Evolutionary conservation across 1,140 invertebrate genomes (phyloP), one percentile per base, ranked within the genome.

Genomic region (Drosophila funebris): DNA sequence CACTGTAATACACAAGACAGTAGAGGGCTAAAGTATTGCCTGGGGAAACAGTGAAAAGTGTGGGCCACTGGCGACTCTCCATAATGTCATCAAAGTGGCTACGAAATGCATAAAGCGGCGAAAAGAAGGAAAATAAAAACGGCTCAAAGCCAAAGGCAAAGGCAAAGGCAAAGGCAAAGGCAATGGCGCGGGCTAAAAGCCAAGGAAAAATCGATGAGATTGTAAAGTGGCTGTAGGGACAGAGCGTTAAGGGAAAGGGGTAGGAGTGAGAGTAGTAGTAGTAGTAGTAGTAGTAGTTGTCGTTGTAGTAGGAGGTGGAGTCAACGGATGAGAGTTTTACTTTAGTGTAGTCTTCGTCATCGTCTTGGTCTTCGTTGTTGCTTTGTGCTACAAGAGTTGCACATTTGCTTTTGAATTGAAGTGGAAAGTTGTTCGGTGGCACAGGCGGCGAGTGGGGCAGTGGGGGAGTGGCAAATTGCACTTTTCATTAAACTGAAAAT

Each of bases 41-140:
- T 20, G 37, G 62, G 37, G 54, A 20, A 63, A 36, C 37, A 27
- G 20, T 43, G 27, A 31, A 57, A 44, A 4, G 33, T n/a, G 29
- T 24, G 62, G 46, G 46, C 54, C 7, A 9, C 13, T 20, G 43
- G 11, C 24, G 44, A 56, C 67, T 57, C 74, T 79, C 74, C 62
- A 76, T 87, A 85, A 82, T 87, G 82, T 87, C 82, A 87, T 87
- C 83, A 87, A 87, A 87, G 82, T 88, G 83, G 83, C 82, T 61
- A 68, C 46, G 56, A 88, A 87, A 87, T 85, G 81, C 81, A 85
- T 87, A 85, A 85, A 87, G 78, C 76, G 75, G 54, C 31, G 9
- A 33, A 33, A 11, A 75, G 41, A 33, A n/a, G 24, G 41, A 16
- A 54, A 56, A 24, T 29, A 37, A 31, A 52, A 33, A 6, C 4